Evolutionary conservation across 2,113 vertebrate species (phyloP), one percentile per base, ranked within the genome.

Genomic region (Lethenteron reissneri): DNA sequence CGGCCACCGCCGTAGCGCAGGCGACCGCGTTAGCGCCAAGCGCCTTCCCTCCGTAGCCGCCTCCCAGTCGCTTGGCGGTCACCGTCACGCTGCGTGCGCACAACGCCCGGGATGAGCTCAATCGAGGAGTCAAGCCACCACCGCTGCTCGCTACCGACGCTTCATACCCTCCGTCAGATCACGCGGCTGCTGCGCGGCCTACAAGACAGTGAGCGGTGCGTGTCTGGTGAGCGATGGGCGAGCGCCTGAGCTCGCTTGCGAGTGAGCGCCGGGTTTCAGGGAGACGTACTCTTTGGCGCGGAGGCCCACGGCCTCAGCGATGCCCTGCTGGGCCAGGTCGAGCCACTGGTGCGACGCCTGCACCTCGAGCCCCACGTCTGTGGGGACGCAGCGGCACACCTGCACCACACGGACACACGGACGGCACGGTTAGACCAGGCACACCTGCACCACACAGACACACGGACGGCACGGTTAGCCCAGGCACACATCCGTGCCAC

Each of bases 341-440:
- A 17, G 64, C 64, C 64, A 68, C 64, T 68, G 64, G 64, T 68
- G 64, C n/a, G 64, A n/a, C n/a, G 64, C 21, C 64, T 68, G 64
- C 21, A 68, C 64, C 21, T 68, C 64, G n/a, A 68, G 21, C n/a
- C 64, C n/a, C n/a, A 17, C 64, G n/a, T 68, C 64, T 68, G 64
- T 68, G 21, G 64, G 64, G 64, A 68, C 64, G 21, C 64, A 68
- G 64, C 64, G 64, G 64, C 64, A 68, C 64, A 68, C 64, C 64
- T 68, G 64, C 64, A 68, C 60, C 60, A 64, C 60, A 64, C 60
- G 8, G 14, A 64, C 60, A 64, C 60, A 64, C 60, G 17, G 14
- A 64, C 60, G 17, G 41, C 41, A 41, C 6, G 41, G 41, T 41
- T 41, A 41, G 41, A 5, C 41, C 6, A 41, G 6, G 41, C 41